Base-by-base conservation (phyloP, 2,797 vertebrate genomes). In the Onychomys arenicola region DNA sequence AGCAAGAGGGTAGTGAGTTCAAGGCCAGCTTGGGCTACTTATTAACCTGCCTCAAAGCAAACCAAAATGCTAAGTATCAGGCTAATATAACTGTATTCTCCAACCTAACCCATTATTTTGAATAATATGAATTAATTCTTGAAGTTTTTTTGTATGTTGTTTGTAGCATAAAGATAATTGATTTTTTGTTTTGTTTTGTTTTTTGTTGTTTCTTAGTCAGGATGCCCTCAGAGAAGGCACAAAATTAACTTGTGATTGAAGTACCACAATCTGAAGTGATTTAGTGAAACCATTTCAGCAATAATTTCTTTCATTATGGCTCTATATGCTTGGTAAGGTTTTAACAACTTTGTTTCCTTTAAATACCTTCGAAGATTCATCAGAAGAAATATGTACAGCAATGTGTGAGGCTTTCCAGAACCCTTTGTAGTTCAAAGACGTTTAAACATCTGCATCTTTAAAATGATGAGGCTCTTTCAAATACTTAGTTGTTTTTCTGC, bases 311-410 rank as follows among this genome's bases (percentile, higher is more conserved):
- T 94, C 85, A 80, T 86, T 19, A 8, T 91, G 55, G 43, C 46
- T 87, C 13, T 46, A 29, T 73, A 40, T 93, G 63, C 67, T 89
- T 93, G 59, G 55, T 90, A 96, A 94, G 93, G 90, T 69, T 71
- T 96, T 94, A 90, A 75, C 55, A 71, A 25, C 85, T 95, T 90
- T 78, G 52, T 93, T 97, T 96, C 91, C 27, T 91, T 92, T 95
- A 96, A 94, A 61, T 67, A 52, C 17, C 25, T 94, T 89, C 73
- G 84, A 91, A 94, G 84, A 95, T 55, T 82, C 59, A 23, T 23
- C 40, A 92, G 80, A 40, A 94, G 89, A 94, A 96, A 87, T 69
- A 85, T 75, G 61, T 52, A 57, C 0, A 75, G 61, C 55, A 93
- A 69, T 89, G 71, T 49, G 32, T 91, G 65, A 96, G 87, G 55